phyloP scores from a whole-genome alignment of 2,888 invertebrate species.

The Rhodophaea formosa region DNA sequence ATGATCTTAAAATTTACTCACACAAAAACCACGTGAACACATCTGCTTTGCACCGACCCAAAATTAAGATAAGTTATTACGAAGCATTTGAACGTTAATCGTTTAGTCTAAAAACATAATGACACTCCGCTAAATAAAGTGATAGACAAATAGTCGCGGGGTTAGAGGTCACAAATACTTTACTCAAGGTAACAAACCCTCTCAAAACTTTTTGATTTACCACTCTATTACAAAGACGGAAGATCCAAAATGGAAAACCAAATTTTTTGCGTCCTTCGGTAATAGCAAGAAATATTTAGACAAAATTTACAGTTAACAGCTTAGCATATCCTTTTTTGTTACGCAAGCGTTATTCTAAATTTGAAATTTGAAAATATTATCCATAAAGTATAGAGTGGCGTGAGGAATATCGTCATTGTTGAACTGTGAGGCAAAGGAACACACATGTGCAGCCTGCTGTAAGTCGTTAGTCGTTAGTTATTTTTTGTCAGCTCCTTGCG shows the following conservation, averaged over 20 bases:
- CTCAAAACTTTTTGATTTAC: neutral
- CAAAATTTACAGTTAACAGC: conserved; percentile 51
- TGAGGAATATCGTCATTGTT: conserved; percentile 33
- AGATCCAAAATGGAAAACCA: conserved; percentile 29
- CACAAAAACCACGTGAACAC: neutral
- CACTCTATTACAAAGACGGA: conserved; percentile 27
- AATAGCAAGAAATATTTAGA: conserved; percentile 66
- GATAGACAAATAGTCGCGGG: conserved; percentile 52
- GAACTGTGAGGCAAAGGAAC: conserved; percentile 54
- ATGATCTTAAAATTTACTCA: no score
- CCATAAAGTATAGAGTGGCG: conserved; percentile 15
- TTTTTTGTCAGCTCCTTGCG: conserved; percentile 54
- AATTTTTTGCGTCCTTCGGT: conserved; percentile 32
- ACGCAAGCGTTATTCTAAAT: conserved; percentile 18
- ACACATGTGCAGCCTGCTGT: conserved; percentile 64
- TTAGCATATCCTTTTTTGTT: conserved; percentile 34
- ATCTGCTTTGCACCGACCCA: conserved; percentile 2
- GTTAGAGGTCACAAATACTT: conserved; percentile 49
- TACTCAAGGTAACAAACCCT: conserved; percentile 4
- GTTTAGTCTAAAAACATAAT: conserved; percentile 43
- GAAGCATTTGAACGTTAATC: conserved; percentile 42
- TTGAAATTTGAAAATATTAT: conserved; percentile 9
- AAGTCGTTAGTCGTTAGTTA: conserved; percentile 64
- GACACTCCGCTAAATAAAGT: conserved; percentile 63
- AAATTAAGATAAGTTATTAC: conserved; percentile 23